Evolutionary conservation across 2,113 vertebrate genomes (phyloP).

Genomic region (Tachysurus vachellii): DNA sequence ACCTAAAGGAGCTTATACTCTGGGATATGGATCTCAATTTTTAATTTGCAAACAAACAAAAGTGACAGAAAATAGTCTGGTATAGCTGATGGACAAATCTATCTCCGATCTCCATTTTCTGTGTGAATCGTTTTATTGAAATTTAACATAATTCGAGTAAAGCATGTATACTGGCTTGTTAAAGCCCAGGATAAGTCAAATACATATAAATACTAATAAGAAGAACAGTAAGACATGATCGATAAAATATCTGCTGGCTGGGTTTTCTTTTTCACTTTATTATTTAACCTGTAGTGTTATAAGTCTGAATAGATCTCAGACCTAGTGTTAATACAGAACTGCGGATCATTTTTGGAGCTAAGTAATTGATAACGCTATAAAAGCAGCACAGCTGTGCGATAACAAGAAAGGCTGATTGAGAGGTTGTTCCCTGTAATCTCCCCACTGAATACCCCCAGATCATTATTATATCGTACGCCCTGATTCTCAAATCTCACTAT

Average conservation of each 20-base stretch:
- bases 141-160: background rate
- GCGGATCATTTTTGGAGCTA: background rate
- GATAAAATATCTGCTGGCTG: background rate
- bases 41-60: background rate
- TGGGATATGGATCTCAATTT: background rate
- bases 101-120: background rate
- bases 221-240: background rate
- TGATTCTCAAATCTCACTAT: slow-evolving; percentile 33
- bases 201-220: background rate
- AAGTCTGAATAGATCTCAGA: background rate
- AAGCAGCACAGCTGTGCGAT: background rate
- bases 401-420: background rate
- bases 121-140: background rate
- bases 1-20: background rate
- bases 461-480: background rate
- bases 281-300: background rate
- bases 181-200: background rate
- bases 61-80: background rate
- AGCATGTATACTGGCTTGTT: background rate
- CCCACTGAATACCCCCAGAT: background rate
- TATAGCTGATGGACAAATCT: background rate
- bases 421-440: slow-evolving; percentile 8
- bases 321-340: background rate
- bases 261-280: background rate
- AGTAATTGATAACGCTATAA: slow-evolving; percentile 17